A percentile compares a stretch with the other conserved stretches of the same genome.
phyloP scores from a whole-genome alignment of 2,797 vertebrate genomes.

The Mycteria americana region DNA sequence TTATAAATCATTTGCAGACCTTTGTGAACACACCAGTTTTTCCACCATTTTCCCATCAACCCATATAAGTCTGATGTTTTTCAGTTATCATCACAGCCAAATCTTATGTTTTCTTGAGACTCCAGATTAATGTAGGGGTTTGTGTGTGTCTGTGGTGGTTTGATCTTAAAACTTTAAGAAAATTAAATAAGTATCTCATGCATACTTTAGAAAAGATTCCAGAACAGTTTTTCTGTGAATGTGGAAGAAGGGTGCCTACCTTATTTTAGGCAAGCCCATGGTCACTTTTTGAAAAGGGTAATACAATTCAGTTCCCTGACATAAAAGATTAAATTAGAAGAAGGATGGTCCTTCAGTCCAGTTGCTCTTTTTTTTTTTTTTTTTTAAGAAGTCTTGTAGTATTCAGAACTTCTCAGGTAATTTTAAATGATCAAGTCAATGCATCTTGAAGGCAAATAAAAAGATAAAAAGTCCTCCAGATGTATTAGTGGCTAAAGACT shows the following conservation, averaged over 20 bases:
- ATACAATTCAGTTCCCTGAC: not conserved
- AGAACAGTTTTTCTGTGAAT: not conserved
- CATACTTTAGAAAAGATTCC: not conserved
- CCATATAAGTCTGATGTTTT: not conserved
- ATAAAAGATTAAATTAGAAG: not conserved
- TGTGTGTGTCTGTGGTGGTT: not conserved
- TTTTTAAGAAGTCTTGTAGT: not conserved
- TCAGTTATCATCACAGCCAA: not conserved
- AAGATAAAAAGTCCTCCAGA: not conserved
- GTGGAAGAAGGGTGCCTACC: not conserved
- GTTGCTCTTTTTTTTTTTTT: not conserved
- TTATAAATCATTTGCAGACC: not conserved
- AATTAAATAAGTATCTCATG: not conserved
- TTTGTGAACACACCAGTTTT: not conserved
- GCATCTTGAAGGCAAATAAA: not conserved
- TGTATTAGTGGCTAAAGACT: not conserved
- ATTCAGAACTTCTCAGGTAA: not conserved
- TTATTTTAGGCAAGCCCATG: not conserved
- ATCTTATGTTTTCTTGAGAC: not conserved
- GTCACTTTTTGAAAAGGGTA: not conserved
- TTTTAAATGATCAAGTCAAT: not conserved
- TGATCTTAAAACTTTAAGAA: not conserved
- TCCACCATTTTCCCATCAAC: not conserved
- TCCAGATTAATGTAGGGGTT: not conserved
- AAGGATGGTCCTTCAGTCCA: not conserved